These are phyloP conservation scores for Protobothrops flavoviridis DNA, from an alignment of 2,113 vertebrate genomes.

Conservation along the genomic window DNA sequence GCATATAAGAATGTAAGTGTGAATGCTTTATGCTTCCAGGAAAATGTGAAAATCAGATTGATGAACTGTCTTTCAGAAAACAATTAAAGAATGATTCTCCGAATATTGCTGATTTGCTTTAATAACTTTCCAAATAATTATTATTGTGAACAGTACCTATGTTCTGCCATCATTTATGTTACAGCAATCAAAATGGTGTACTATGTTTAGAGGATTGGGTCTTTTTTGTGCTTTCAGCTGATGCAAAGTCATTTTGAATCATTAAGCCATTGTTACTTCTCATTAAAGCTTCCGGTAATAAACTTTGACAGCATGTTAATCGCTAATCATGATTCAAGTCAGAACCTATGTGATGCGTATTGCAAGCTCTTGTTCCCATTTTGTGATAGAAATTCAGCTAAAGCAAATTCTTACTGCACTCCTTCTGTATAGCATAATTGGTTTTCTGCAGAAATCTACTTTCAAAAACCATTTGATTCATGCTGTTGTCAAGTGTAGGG, in stretches of 20 bases:
- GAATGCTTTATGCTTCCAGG: not conserved
- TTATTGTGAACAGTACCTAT: not conserved
- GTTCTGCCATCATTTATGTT: not conserved
- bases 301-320: not conserved
- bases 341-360: not conserved
- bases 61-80: not conserved
- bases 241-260: not conserved
- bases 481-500: not conserved
- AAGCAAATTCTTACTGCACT: not conserved
- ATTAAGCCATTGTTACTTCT: not conserved
- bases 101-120: not conserved
- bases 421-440: not conserved
- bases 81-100: not conserved
- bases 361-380: rapidly evolving
- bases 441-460: not conserved
- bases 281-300: not conserved
- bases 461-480: not conserved
- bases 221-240: constrained; percentile 1
- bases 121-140: not conserved
- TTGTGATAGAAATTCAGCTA: not conserved
- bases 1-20: not conserved
- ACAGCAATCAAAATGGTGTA: not conserved
- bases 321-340: constrained; percentile 6
- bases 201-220: not conserved
- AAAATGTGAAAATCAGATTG: not conserved